Conservation (phyloP, 2,888 invertebrate genomes). For the Elysia crispata region DNA sequence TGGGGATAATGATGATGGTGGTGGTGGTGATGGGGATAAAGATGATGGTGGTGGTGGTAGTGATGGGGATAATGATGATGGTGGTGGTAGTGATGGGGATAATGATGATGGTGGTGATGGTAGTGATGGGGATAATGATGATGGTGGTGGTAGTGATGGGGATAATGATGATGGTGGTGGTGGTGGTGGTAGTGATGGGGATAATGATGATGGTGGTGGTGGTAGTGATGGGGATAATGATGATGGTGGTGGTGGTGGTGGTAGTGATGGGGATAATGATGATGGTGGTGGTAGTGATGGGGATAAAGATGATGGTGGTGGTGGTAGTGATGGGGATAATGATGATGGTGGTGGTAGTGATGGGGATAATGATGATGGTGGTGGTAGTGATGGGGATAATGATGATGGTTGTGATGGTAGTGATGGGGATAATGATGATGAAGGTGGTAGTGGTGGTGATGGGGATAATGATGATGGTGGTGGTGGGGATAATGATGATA, state of each 20-base stretch:
- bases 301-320: no score
- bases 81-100: not conserved
- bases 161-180: not conserved
- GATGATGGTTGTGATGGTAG: no score
- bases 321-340: not conserved
- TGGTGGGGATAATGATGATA: no score
- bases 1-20: no score
- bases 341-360: constrained; percentile 16
- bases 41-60: not conserved
- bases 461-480: no score
- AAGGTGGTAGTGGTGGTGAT: no score
- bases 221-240: no score
- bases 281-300: not conserved
- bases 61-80: not conserved
- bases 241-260: no score
- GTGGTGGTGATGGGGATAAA: no score
- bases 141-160: not conserved
- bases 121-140: not conserved
- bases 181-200: not conserved
- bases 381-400: no score
- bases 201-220: not conserved
- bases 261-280: constrained; percentile 14
- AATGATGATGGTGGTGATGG: not conserved
- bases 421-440: no score
- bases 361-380: constrained; percentile 20